Evolutionary conservation across 2,797 vertebrate genomes (phyloP).

Genomic region (Sebastes kiyomatsui): DNA sequence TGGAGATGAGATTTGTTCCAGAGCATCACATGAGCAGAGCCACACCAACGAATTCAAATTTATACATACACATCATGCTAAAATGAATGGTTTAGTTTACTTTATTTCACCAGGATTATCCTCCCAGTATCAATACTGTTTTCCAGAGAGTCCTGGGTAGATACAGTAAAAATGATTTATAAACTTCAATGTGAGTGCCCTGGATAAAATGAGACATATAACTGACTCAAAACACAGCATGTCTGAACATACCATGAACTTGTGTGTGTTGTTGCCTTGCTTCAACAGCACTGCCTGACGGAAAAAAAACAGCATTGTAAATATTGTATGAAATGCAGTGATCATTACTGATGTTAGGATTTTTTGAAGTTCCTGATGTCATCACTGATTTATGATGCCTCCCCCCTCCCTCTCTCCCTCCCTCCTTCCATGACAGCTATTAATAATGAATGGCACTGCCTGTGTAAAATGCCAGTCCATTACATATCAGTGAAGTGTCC

Average conservation of each 20-base stretch:
- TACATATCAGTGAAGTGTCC: conserved; percentile 66
- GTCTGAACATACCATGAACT: background rate
- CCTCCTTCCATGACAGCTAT: conserved; percentile 53
- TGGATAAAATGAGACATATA: background rate
- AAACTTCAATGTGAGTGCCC: background rate
- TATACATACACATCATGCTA: background rate
- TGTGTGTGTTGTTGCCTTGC: background rate
- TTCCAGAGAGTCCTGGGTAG: background rate
- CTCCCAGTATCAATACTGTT: background rate
- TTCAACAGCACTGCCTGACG: background rate
- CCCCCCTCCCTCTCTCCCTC: background rate
- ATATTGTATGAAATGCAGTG: background rate
- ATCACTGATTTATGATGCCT: conserved; percentile 52
- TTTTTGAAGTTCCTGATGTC: conserved; percentile 11
- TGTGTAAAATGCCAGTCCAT: conserved; percentile 72
- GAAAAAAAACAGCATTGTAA: background rate
- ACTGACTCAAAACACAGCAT: background rate
- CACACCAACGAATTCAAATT: too few species aligned
- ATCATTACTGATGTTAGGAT: conserved; percentile 3
- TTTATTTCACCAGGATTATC: background rate
- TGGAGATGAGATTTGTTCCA: too few species aligned
- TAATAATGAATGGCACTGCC: conserved; percentile 71
- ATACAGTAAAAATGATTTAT: background rate
- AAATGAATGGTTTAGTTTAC: background rate
- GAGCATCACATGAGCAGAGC: too few species aligned